These are phyloP conservation scores for Poeciliopsis prolifica DNA, from an alignment of 2,113 vertebrate species.

Conservation along the genomic window DNA sequence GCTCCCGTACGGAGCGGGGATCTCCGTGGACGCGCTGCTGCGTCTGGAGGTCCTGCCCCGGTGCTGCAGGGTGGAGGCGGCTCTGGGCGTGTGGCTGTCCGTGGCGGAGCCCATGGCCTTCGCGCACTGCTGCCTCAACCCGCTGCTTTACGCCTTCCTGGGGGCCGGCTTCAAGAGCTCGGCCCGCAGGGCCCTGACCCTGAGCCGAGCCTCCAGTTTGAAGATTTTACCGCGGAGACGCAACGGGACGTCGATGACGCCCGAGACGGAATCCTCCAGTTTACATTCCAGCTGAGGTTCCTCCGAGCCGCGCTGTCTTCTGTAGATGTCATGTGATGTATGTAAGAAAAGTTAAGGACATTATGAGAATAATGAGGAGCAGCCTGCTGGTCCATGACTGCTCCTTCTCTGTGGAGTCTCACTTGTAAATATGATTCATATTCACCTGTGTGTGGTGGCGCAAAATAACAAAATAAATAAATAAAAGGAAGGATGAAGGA, in stretches of 20 bases:
- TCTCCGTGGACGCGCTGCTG: slow-evolving; percentile 90
- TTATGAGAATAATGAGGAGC: slow-evolving; percentile 30
- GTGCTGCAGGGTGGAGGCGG: slow-evolving; percentile 84
- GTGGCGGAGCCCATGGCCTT: slow-evolving; percentile 93
- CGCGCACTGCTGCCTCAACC: slow-evolving; percentile 97
- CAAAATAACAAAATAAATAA: too few species aligned
- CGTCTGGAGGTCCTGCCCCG: slow-evolving; percentile 85
- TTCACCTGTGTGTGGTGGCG: not conserved
- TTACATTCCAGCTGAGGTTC: slow-evolving; percentile 92
- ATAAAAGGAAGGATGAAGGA: too few species aligned
- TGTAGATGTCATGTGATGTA: slow-evolving; percentile 23
- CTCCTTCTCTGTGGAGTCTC: slow-evolving; percentile 21
- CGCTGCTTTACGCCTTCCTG: slow-evolving; percentile 96
- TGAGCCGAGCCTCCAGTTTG: slow-evolving; percentile 92
- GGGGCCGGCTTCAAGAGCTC: slow-evolving; percentile 97
- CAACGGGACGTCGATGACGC: slow-evolving; percentile 91
- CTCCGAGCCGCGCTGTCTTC: slow-evolving; percentile 3
- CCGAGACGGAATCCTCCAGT: slow-evolving; percentile 97
- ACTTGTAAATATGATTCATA: slow-evolving; percentile 57
- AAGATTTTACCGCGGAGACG: slow-evolving; percentile 93
- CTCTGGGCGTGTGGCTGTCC: slow-evolving; percentile 87
- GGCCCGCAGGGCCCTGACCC: slow-evolving; percentile 89
- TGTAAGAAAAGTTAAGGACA: slow-evolving; percentile 15
- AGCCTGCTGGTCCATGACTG: slow-evolving; percentile 72
- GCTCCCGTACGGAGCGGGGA: slow-evolving; percentile 91